These are phyloP conservation scores for Pelvicachromis taeniatus DNA, from an alignment of 2,113 vertebrate species.

Conservation along the genomic window DNA sequence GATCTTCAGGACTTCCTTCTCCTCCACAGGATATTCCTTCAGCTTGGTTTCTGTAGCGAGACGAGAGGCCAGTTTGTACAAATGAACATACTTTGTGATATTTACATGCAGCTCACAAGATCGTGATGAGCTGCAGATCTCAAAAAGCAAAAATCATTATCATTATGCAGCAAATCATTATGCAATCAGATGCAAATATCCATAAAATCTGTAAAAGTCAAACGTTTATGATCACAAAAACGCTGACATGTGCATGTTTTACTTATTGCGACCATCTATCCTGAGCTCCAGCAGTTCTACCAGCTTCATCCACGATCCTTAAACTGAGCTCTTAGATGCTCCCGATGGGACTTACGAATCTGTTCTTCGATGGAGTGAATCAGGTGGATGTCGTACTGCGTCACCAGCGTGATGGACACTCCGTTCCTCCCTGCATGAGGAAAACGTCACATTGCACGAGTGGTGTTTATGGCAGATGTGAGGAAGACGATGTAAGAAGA, in stretches of 20 bases:
- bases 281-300: not conserved
- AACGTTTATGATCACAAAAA: not conserved
- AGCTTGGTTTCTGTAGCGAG: constrained; percentile 80
- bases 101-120: not conserved
- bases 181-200: not conserved
- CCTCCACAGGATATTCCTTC: constrained; percentile 78
- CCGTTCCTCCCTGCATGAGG: constrained; percentile 80
- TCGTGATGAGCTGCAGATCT: not conserved
- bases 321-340: not conserved
- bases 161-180: too few relatives aligned
- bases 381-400: constrained; percentile 96
- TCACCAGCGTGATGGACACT: constrained; percentile 88
- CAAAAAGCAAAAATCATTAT: not conserved
- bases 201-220: not conserved
- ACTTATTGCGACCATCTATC: not conserved
- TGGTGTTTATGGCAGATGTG: not conserved
- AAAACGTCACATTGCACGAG: not conserved
- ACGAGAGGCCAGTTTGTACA: not conserved
- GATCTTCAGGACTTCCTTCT: constrained; percentile 82
- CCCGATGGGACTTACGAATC: constrained; percentile 79
- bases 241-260: not conserved
- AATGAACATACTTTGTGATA: not conserved
- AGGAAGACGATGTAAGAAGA: not conserved
- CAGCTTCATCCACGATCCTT: not conserved
- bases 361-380: constrained; percentile 86